phyloP scores from a whole-genome alignment of 2,113 vertebrate species.

The Typhlomys cinereus region DNA sequence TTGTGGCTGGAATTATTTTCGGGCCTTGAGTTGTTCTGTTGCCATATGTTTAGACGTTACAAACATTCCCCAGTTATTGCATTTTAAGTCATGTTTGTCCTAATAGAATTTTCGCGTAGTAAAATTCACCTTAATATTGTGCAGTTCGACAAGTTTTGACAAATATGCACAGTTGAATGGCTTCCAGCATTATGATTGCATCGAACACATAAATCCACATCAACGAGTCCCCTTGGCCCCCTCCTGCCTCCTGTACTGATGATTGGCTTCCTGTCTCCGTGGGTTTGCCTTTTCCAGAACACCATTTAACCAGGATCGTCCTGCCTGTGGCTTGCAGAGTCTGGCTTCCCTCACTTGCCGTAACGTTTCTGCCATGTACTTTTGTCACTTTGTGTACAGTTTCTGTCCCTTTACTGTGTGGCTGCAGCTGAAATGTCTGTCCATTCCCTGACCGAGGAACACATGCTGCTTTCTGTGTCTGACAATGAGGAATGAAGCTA shows the following conservation, averaged over 20 bases:
- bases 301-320: rapidly evolving
- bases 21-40: not conserved
- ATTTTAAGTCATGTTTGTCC: not conserved
- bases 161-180: rapidly evolving
- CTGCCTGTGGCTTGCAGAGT: rapidly evolving
- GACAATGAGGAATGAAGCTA: not conserved
- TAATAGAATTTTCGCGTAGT: not conserved
- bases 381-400: rapidly evolving
- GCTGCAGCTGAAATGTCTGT: not conserved
- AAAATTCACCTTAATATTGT: not conserved
- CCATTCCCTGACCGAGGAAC: not conserved
- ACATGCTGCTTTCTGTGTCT: not conserved
- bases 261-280: not conserved
- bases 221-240: too few species aligned
- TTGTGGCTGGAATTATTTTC: not conserved
- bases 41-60: not conserved
- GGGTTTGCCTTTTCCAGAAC: not conserved
- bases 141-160: not conserved
- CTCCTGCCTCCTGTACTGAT: not conserved
- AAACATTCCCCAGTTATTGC: not conserved
- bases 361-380: too few species aligned
- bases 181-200: rapidly evolving
- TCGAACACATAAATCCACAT: rapidly evolving
- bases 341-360: not conserved
- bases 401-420: not conserved